A percentile compares a stretch with the other conserved stretches of the same genome.
These are phyloP conservation scores for Paedocypris micromegethes DNA, from an alignment of 2,797 vertebrate genomes.

Conservation along the genomic window DNA sequence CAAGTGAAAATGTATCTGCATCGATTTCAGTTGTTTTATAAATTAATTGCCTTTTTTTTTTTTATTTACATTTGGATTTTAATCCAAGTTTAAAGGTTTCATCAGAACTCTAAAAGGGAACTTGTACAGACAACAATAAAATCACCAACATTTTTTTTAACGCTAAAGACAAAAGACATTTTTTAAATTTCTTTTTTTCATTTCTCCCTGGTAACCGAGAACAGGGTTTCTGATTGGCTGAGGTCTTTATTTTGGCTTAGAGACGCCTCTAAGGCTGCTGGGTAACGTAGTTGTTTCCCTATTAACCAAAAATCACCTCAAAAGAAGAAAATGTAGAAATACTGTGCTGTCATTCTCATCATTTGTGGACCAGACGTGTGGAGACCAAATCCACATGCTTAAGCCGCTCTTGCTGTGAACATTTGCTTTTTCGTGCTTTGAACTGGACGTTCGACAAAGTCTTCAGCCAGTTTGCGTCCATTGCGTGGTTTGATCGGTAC, in stretches of 20 bases:
- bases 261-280: constrained; percentile 9
- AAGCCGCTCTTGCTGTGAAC: constrained; percentile 57
- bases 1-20: too few relatives aligned
- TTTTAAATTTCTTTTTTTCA: neutral
- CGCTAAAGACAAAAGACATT: neutral
- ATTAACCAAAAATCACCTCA: too few relatives aligned
- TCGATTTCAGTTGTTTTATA: too few relatives aligned
- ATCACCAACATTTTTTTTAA: neutral
- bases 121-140: too few relatives aligned
- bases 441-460: constrained; percentile 19
- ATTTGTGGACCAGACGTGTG: constrained; percentile 46
- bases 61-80: too few relatives aligned
- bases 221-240: too few relatives aligned
- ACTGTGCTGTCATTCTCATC: constrained; percentile 61
- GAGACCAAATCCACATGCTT: constrained; percentile 42
- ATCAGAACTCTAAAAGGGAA: too few relatives aligned
- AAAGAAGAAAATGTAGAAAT: constrained; percentile 16
- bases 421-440: constrained; percentile 33
- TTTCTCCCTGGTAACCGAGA: neutral
- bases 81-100: too few relatives aligned
- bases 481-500: constrained; percentile 14
- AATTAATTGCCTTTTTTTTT: too few relatives aligned
- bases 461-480: too few relatives aligned
- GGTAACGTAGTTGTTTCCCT: neutral
- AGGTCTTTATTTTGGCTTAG: neutral